Base-by-base conservation (phyloP, 92 coral and sea anemone genomes). In the Chrysogorgia sp. region DNA sequence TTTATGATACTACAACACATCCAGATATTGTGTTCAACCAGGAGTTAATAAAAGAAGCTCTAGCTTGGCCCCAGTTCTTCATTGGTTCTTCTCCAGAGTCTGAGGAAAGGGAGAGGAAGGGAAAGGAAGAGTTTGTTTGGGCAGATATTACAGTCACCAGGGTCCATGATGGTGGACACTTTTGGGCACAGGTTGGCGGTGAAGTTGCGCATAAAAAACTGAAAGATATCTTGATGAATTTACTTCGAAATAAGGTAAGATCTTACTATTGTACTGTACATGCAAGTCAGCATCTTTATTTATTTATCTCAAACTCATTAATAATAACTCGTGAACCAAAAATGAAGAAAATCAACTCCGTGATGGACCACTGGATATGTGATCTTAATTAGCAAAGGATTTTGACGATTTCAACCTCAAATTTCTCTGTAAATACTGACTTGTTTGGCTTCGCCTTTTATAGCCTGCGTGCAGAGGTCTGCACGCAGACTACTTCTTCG, bases 121-220 rank as follows among this genome's bases (percentile, higher is more conserved):
- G 59, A 32, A 63, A 26, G 40, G 35, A 48, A 25, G 76, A 61
- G 19, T 10, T 29, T 19, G 63, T 75, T 2, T 91, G 98, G 98
- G 83, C 85, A 30, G 98, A 94, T 32, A 61, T 94, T 22, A 76
- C 29, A 2, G 87, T 91, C 35, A 79, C 88, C 30, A 87, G 92
- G 19, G 96, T 94, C 31, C 81, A 89, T 61, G 97, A 94, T 79
- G 97, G 94, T 29, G 91, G 97, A 47, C 98, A 91, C 53, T 94
- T 94, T 65, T 94, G 98, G 98, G 98, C 97, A 15, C 96, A 91
- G 40, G 86, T 94, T 31, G 98, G 98, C 33, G 97, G 97, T 56
- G 92, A 91, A 67, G 74, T 57, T 7, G 88, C 84, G 5, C 25
- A 49, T 22, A 53, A 83, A 14, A 91, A 75, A 70, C 77, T 94